phyloP scores from a whole-genome alignment of 2,113 vertebrate species.

The Trogon surrucura region DNA sequence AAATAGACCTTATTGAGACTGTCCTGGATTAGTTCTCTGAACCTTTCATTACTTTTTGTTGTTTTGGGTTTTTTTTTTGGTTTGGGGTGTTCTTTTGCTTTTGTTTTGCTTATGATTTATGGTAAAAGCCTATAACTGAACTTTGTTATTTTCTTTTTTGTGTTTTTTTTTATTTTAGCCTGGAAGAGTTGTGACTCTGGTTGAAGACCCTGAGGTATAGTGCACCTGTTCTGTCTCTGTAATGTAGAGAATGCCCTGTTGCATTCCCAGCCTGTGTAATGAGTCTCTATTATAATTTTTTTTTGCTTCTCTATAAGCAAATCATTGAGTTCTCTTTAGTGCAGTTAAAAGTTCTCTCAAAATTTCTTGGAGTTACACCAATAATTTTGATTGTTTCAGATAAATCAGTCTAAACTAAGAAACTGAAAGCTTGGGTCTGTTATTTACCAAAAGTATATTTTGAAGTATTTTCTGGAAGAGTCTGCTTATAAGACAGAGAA shows the following conservation, averaged over 20 bases:
- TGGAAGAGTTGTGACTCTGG: slow-evolving; percentile 95
- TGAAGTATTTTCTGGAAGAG: not conserved
- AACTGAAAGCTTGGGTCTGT: not conserved
- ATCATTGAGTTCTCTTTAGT: not conserved
- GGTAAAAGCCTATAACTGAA: not conserved
- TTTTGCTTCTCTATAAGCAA: not conserved
- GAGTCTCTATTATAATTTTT: not conserved
- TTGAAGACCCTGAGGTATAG: slow-evolving; percentile 92
- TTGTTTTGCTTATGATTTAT: not conserved
- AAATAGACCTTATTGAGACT: not conserved
- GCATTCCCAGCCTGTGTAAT: not conserved
- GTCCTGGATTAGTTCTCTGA: not conserved
- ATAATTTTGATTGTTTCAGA: not conserved
- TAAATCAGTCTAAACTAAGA: not conserved
- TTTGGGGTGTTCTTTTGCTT: not conserved
- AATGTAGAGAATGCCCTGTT: not conserved
- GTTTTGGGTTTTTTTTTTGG: not conserved
- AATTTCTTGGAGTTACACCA: not conserved
- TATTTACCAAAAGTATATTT: not conserved
- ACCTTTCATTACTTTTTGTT: not conserved
- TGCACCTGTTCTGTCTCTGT: slow-evolving; percentile 43
- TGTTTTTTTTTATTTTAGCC: slow-evolving; percentile 79
- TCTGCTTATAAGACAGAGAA: not conserved
- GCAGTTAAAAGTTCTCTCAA: not conserved
- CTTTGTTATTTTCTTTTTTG: not conserved